A percentile compares a stretch with the other conserved stretches of the same genome.
Evolutionary conservation across 2,797 vertebrate species (phyloP).

Genomic region (Poecilia wingei): DNA sequence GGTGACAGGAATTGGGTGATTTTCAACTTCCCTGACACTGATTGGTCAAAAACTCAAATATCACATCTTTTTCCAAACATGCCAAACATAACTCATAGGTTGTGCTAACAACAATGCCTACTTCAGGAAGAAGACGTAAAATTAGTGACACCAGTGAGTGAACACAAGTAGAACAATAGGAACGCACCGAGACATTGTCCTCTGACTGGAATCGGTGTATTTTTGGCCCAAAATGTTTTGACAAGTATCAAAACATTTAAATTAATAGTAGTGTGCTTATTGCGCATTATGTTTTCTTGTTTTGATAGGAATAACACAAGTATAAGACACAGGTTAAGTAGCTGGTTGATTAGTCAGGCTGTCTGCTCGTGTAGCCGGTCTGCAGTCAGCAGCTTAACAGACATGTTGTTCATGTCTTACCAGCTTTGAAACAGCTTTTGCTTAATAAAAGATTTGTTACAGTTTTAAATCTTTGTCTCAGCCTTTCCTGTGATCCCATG

Average conservation of each 20-base stretch:
- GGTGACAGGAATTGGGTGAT: background rate
- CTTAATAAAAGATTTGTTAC: background rate
- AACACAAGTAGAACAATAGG: background rate
- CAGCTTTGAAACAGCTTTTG: background rate
- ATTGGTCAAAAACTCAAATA: background rate
- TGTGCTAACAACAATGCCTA: background rate
- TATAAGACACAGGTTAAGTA: background rate
- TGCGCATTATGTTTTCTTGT: background rate
- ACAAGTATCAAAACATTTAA: background rate
- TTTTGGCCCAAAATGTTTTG: background rate
- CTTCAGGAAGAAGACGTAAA: background rate
- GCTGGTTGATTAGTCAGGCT: background rate
- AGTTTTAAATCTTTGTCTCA: background rate
- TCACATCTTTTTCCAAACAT: background rate
- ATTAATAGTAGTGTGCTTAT: background rate
- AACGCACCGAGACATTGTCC: background rate
- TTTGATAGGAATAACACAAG: background rate
- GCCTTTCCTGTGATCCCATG: background rate
- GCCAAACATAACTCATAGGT: background rate
- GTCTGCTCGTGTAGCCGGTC: background rate
- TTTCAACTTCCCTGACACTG: background rate
- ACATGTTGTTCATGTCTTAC: background rate
- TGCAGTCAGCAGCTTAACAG: background rate
- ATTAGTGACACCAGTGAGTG: background rate
- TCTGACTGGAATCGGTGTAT: background rate